Evolutionary conservation across 2,888 invertebrate genomes (phyloP), one percentile per base, ranked within the genome.

Genomic region (Chesias legatella): DNA sequence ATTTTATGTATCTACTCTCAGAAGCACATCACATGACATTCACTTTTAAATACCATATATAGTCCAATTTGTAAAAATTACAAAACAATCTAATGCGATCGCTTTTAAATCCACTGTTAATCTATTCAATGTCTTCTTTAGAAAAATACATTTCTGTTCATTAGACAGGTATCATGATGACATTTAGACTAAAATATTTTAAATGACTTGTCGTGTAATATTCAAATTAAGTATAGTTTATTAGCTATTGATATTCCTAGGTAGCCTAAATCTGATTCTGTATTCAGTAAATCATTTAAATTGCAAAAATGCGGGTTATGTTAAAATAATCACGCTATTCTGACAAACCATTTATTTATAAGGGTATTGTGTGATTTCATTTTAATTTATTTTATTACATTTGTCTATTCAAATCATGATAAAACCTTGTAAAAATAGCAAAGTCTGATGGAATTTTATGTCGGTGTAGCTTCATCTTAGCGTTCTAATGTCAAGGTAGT

Each of bases 401-500:
- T 6, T 30, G 28, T 11, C 22, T 25, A 6, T 30, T 25, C 17
- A 26, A 24, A 35, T 22, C 26, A 30, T 33, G 33, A n/a, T n/a
- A n/a, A n/a, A n/a, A n/a, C n/a, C n/a, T n/a, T n/a, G n/a, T n/a
- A 33, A 34, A 38, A 23, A 37, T 8, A 17, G 35, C 34, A 27
- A 44, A 34, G 28, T 38, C 21, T 22, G 30, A 39, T 26, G 22
- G 25, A 39, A 45, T 43, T n/a, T 35, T 25, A 40, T 39, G 43
- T 34, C 10, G 23, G 40, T 45, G 33, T 47, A 35, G 31, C 36
- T 46, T 41, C 44, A 43, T 47, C 29, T 33, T 38, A 20, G 33
- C 29, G 37, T 37, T 36, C 37, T 34, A 55, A 63, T 67, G 63
- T 63, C 62, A 61, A 58, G 49, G 63, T 60, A 55, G 56, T 65